phyloP scores from a whole-genome alignment of 2,113 vertebrate species.

The Hylia prasina region DNA sequence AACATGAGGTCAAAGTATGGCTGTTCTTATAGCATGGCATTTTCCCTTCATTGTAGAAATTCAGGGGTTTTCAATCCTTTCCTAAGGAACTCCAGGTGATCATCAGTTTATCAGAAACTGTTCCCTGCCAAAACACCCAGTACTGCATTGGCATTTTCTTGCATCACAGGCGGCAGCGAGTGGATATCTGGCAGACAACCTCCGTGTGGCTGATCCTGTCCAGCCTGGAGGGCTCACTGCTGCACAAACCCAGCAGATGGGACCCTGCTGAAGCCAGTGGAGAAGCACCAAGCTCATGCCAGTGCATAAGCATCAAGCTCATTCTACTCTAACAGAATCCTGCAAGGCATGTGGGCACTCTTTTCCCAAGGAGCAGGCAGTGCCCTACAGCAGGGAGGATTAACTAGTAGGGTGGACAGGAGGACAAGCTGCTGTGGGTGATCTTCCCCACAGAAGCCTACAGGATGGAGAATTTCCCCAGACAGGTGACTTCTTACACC shows the following conservation, averaged over 20 bases:
- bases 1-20: background rate
- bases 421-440: background rate
- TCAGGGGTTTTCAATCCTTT: background rate
- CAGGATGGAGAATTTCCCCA: background rate
- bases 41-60: background rate
- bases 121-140: background rate
- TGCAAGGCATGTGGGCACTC: background rate
- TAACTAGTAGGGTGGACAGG: background rate
- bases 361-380: background rate
- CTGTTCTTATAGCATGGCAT: background rate
- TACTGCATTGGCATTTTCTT: background rate
- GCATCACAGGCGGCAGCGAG: rapidly evolving
- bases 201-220: background rate
- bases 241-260: background rate
- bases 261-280: background rate
- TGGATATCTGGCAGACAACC: background rate
- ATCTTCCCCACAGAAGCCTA: background rate
- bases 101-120: background rate
- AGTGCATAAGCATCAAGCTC: background rate
- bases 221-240: background rate
- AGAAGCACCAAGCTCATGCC: background rate
- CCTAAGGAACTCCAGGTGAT: background rate
- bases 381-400: background rate
- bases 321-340: background rate
- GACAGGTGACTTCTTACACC: background rate